Base-by-base conservation (phyloP, 2,888 invertebrate species). In the Tridacna gigas region DNA sequence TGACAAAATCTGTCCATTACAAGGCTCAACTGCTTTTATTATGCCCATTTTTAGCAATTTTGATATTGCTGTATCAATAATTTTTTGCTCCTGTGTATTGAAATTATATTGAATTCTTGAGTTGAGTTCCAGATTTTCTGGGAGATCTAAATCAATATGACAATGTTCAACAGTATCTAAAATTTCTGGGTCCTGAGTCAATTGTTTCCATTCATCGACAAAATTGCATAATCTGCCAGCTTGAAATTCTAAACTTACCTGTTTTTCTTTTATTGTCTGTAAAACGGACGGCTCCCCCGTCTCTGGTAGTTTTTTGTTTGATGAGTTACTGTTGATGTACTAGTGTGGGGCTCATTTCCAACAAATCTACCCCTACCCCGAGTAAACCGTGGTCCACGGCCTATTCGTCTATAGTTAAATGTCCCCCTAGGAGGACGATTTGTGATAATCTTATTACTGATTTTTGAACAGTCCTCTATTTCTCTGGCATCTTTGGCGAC, bases 1-100 rank as follows among this genome's bases (percentile, higher is more conserved):
- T 20, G 88, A 79, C 83, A 48, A 84, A 48, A 69, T 45, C 74
- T 45, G 18, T 0, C 51, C 77, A 73, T 51, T 51, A 51, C 51
- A 51, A 66, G 47, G 63, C 15, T 74, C 60, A 13, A 74, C 67
- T 20, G 25, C 15, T 13, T 48, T 26, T 28, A 82, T 74, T n/a
- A 76, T 77, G 9, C 67, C 47, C 61, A 60, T 74, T 5, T n/a
- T 0, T 67, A 67, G 48, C 28, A 77, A 28, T 26, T 77, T 48
- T 47, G 51, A 4, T 18, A 83, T 71, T 69, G 75, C 73, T 12
- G 25, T 20, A n/a, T n/a, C n/a, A n/a, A n/a, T n/a, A n/a, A n/a
- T n/a, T n/a, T n/a, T n/a, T n/a, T n/a, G n/a, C n/a, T n/a, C n/a
- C n/a, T n/a, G n/a, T n/a, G n/a, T n/a, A n/a, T n/a, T n/a, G n/a